These are phyloP conservation scores for Pachypeltis micranthus DNA, from an alignment of 1,140 invertebrate species.

Conservation along the genomic window DNA sequence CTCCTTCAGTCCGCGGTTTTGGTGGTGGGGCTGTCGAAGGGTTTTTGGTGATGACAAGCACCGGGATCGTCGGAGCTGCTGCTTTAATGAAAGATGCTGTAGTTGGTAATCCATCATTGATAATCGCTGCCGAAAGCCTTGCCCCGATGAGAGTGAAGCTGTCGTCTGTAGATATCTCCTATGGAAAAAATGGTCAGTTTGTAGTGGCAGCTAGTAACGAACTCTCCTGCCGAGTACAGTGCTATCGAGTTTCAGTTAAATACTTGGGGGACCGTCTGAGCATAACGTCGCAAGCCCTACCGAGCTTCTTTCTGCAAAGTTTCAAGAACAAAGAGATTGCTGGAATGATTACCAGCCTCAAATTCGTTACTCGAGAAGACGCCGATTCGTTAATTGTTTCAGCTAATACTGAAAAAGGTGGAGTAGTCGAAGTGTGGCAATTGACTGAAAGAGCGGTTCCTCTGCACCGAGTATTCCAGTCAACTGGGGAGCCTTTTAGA, in stretches of 20 bases:
- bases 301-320: slow-evolving; percentile 67
- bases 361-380: slow-evolving; percentile 69
- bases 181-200: slow-evolving; percentile 67
- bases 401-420: slow-evolving; percentile 43
- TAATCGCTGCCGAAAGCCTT: slow-evolving; percentile 52
- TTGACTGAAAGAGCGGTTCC: slow-evolving; percentile 62
- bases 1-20: slow-evolving; percentile 72
- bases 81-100: slow-evolving; percentile 42
- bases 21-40: slow-evolving; percentile 72
- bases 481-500: slow-evolving; percentile 38
- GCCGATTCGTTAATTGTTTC: slow-evolving; percentile 67
- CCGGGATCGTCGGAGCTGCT: slow-evolving; percentile 65
- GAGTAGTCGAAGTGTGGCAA: slow-evolving; percentile 75
- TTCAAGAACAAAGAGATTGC: slow-evolving; percentile 32
- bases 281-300: slow-evolving; percentile 58
- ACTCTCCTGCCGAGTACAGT: slow-evolving; percentile 56
- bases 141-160: slow-evolving; percentile 59
- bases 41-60: slow-evolving; percentile 66
- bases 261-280: slow-evolving; percentile 44
- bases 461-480: slow-evolving; percentile 61
- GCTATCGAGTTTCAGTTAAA: slow-evolving; percentile 53
- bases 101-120: slow-evolving; percentile 27
- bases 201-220: slow-evolving; percentile 63
- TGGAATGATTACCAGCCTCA: slow-evolving; percentile 49
- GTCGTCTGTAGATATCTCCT: slow-evolving; percentile 59